Evolutionary conservation across 2,797 vertebrate species (phyloP), one percentile per base, ranked within the genome.

Genomic region (Propithecus deckenii): DNA sequence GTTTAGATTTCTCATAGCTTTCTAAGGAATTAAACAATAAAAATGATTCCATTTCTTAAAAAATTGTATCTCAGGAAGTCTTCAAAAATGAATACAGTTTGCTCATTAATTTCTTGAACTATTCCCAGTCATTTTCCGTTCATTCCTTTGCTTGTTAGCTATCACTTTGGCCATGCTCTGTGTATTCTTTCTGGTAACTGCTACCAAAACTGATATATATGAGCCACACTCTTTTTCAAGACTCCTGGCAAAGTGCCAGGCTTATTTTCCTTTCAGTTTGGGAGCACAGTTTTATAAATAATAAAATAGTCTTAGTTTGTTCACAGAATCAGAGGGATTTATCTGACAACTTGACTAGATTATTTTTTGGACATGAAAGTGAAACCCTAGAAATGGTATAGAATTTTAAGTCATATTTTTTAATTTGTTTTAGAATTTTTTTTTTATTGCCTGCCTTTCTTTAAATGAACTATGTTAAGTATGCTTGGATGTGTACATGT

Each of bases 301-400:
- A 87, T 72, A 50, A 55, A 71, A 52, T 91, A 95, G 85, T 92
- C 76, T 96, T 61, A 8, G 38, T 86, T 97, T 97, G 80, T 76
- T 94, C 59, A 12, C 28, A 97, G 93, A 93, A 86, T 69, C 87
- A 93, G 96, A 89, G 97, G 69, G 79, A 87, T 35, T 96, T 95
- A 85, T 96, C 92, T 78, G 93, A 79, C 76, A 95, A 22, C 41
- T 91, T 87, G 48, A 93, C 41, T 94, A 67, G 76, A 69, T 97
- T 96, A 67, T 65, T 93, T 92, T 2, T 95, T 94, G 88, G 23
- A 90, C 88, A 43, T 89, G 32, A 81, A 95, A 97, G 91, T 97
- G 38, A 88, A 91, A 78, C 13, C 46, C 79, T 95, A 20, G 35
- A 75, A 85, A 90, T 96, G 91, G 91, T 38, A 38, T 43, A 55